Evolutionary conservation across 2,888 invertebrate genomes (phyloP), one percentile per base, ranked within the genome.

Genomic region (Andricus curvator): DNA sequence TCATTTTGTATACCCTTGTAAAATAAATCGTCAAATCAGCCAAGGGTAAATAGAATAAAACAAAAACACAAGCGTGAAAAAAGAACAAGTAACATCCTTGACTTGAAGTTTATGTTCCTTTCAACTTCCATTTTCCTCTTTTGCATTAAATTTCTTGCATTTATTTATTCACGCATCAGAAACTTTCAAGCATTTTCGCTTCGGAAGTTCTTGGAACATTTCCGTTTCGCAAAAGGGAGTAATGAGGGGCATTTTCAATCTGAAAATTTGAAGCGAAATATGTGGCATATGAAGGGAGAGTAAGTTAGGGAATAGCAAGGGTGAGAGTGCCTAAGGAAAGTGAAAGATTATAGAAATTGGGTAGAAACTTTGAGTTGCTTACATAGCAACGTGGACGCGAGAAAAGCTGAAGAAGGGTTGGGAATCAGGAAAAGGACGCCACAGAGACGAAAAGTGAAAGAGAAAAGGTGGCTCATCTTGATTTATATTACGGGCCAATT

Each of bases 151-250:
- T 56, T 56, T n/a, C 9, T 56, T 56, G n/a, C 4, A 56, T n/a
- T n/a, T n/a, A 56, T n/a, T n/a, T 56, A 56, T 56, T 56, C n/a
- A 56, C 56, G n/a, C n/a, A n/a, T 56, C 56, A 56, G n/a, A 56
- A 3, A 11, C 3, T 56, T 11, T 11, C n/a, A n/a, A 56, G 56
- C 1, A 56, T 56, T 56, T 56, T n/a, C 8, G n/a, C n/a, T 56
- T n/a, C 11, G n/a, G 56, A 56, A 56, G 9, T 56, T 56, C n/a
- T 56, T 11, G n/a, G 6, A 56, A 56, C 56, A n/a, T 56, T 56
- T 1, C n/a, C 11, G 4, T n/a, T 56, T n/a, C 56, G n/a, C 56
- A 56, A 56, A n/a, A 56, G 56, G n/a, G 56, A 56, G n/a, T 56
- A n/a, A 56, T n/a, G n/a, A 56, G 56, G 56, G 56, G n/a, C 56